Base-by-base conservation (phyloP, 2,888 invertebrate species). In the Rhimphoctona megacephalus region DNA sequence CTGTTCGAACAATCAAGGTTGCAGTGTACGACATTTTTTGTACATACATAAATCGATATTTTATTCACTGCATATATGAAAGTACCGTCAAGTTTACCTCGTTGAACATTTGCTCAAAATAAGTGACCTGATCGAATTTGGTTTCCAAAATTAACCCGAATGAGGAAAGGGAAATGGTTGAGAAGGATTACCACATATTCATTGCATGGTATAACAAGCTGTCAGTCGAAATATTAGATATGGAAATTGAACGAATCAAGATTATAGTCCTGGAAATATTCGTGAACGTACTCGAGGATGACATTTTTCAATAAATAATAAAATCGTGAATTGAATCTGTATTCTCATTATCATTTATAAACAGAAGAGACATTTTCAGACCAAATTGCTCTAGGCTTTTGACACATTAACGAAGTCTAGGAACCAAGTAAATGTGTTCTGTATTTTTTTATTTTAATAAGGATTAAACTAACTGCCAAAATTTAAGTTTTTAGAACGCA, bases 111-210 rank as follows among this genome's bases (percentile, higher is more conserved):
- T 43, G 36, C 39, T 61, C 39, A 43, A 74, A 61, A 74, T 74
- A 74, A 30, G 39, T 74, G 74, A 46, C 74, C 74, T 25, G 61
- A 74, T 25, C n/a, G 33, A 73, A 25, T 25, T 39, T 25, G 11
- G 19, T 30, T 30, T 36, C 17, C 39, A 8, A 25, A 74, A 57
- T 39, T 25, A 74, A 22, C 17, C 7, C 25, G 2, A 61, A 8
- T 46, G 7, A 52, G n/a, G 22, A 61, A 22, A 43, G 17, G 14
- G 25, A 36, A 25, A 39, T 9, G 9, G 4, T 1, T 9, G 9
- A 74, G 19, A 70, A 30, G n/a, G 25, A 57, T n/a, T 11, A 57
- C 54, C 43, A 3, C 11, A 14, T 43, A 43, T 33, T 33, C 33
- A 43, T 43, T 43, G 14, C 43, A 43, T 43, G 2, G 2, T 43